A percentile compares a stretch with the other conserved stretches of the same genome.
These are phyloP conservation scores for Philantomba maxwellii DNA, from an alignment of 2,113 vertebrate species.

Conservation along the genomic window DNA sequence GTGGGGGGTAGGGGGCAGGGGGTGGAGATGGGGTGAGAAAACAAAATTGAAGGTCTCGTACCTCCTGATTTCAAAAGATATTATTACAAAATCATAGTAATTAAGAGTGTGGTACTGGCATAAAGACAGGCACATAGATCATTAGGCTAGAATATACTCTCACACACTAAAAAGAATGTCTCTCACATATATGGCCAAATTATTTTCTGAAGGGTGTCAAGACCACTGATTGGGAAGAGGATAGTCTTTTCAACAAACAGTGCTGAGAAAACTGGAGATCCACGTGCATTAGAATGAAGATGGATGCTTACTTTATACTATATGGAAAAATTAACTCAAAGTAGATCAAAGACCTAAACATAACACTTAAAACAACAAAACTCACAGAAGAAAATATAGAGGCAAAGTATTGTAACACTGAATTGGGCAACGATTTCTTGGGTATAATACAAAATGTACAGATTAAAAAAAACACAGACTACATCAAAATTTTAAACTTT, in stretches of 20 bases:
- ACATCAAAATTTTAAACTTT: background rate
- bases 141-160: background rate
- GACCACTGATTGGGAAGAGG: background rate
- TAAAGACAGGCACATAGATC: background rate
- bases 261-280: background rate
- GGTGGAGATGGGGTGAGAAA: background rate
- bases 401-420: background rate
- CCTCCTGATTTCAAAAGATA: background rate
- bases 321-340: background rate
- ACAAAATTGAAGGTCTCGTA: background rate
- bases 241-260: background rate
- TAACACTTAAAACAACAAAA: constrained; percentile 14
- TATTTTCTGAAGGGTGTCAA: background rate
- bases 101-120: background rate
- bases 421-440: background rate
- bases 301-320: background rate
- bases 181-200: background rate
- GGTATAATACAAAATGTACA: background rate
- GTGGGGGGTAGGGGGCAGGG: accelerated
- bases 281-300: background rate
- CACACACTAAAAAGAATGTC: background rate
- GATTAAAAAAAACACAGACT: background rate
- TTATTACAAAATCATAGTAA: background rate
- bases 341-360: background rate
- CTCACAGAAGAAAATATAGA: background rate